Base-by-base conservation (phyloP, 2,113 vertebrate species). In the Electrona antarctica region DNA sequence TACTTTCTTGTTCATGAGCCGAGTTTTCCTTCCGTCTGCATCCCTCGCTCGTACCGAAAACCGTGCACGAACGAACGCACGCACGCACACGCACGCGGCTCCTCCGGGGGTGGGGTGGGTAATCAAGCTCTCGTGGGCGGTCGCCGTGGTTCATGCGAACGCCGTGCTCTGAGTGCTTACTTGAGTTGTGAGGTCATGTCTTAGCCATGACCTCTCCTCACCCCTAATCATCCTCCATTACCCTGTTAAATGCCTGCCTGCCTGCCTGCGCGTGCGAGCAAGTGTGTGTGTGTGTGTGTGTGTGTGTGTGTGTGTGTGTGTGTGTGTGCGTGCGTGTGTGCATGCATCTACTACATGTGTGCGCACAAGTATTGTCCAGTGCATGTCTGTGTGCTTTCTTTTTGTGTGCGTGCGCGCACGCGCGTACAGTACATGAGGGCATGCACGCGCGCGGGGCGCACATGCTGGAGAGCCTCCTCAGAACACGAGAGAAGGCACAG, bases 91-190 rank as follows among this genome's bases (percentile, higher is more conserved):
- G 4, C 45, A 21, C 9, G 33, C 0, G 9, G 14, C 76, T 86
- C 78, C 82, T 89, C 69, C 76, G 80, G 82, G 81, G 88, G 70
- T 83, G 21, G 21, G 21, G 82, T 79, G 88, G 70, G 85, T 84
- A 91, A 91, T 91, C 90, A 91, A 86, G 80, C 85, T 76, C 88
- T 91, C 81, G 78, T 87, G 76, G 71, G 78, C 68, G 82, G 86
- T 85, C 80, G 82, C 51, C 84, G 82, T 60, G 80, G 83, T 78
- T 88, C 80, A 75, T 48, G 10, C 0, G 81, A 78, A 69, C 13
- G 48, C 15, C 1, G 62, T 5, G 33, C 66, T 77, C 76, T 67
- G 77, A 90, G 87, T 87, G 86, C 80, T 85, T 90, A 76, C 86
- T 87, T 80, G 79, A 88, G 87, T 82, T 80, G 70, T 41, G 71